These are phyloP conservation scores for Tipula lateralis DNA, from an alignment of 2,888 invertebrate genomes.

Conservation along the genomic window DNA sequence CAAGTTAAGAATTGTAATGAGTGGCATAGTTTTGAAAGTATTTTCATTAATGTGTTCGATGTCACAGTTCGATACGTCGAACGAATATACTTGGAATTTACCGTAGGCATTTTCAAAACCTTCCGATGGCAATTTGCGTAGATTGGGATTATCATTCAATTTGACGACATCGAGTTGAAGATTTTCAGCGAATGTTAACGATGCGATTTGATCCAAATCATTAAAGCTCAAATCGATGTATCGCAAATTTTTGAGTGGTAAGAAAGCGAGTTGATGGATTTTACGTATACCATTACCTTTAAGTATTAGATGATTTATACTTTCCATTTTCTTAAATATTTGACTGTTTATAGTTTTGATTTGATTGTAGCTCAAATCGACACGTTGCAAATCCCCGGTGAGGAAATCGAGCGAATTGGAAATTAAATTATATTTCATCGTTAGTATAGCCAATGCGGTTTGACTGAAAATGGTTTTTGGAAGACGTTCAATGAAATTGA, in stretches of 20 bases:
- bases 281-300: constrained; percentile 64
- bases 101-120: constrained; percentile 61
- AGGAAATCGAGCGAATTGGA: constrained; percentile 58
- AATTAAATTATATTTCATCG: constrained; percentile 65
- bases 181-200: constrained; percentile 65
- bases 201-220: constrained; percentile 60
- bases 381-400: constrained; percentile 58
- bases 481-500: constrained; percentile 61
- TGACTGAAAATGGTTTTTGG: constrained; percentile 61
- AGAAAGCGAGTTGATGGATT: constrained; percentile 65
- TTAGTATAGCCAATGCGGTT: constrained; percentile 64
- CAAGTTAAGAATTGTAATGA: constrained; percentile 61
- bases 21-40: constrained; percentile 67
- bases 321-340: constrained; percentile 60
- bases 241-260: constrained; percentile 60
- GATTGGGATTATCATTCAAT: constrained; percentile 64
- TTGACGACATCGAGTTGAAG: constrained; percentile 63
- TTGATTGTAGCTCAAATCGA: constrained; percentile 65
- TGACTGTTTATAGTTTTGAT: constrained; percentile 60
- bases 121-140: constrained; percentile 61
- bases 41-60: constrained; percentile 58
- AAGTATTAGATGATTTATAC: constrained; percentile 62
- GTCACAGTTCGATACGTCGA: constrained; percentile 71
- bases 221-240: constrained; percentile 71
- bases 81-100: constrained; percentile 59